A percentile compares a stretch with the other conserved stretches of the same genome.
Conservation (phyloP, 2,888 invertebrate species). For the Tetheella fluctuosa region DNA sequence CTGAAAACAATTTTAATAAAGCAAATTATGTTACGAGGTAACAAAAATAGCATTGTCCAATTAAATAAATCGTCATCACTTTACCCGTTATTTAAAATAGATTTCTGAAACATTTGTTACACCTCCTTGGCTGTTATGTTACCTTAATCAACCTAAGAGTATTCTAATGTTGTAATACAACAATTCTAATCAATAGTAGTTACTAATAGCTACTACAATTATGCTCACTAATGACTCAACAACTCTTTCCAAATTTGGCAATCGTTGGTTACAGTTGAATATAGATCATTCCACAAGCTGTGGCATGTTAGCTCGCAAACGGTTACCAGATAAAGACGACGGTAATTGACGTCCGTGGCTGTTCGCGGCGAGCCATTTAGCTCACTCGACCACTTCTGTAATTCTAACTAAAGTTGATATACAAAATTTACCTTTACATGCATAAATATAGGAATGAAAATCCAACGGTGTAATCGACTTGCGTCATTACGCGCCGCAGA, state of each 20-base stretch:
- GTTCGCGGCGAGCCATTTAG: slow-evolving; percentile 65
- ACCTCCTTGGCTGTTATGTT: not conserved
- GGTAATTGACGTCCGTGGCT: slow-evolving; percentile 75
- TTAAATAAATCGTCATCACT: not conserved
- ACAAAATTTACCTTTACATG: slow-evolving; percentile 35
- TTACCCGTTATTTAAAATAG: not conserved
- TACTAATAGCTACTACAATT: not conserved
- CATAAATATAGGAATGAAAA: slow-evolving; percentile 34
- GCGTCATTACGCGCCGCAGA: slow-evolving; percentile 72
- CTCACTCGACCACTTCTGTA: slow-evolving; percentile 65
- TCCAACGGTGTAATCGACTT: slow-evolving; percentile 40
- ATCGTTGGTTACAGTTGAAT: slow-evolving; percentile 30
- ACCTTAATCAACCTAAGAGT: not conserved
- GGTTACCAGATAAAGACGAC: slow-evolving; percentile 64
- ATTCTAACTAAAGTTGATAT: slow-evolving; percentile 27
- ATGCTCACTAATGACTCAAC: not conserved
- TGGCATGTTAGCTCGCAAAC: slow-evolving; percentile 40
- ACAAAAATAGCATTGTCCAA: not conserved
- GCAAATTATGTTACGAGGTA: not conserved
- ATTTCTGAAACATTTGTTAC: not conserved
- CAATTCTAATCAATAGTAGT: not conserved
- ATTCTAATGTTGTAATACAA: not conserved
- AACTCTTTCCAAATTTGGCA: slow-evolving; percentile 10
- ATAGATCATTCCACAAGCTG: slow-evolving; percentile 33
- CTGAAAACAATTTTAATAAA: too few relatives aligned